A percentile compares a stretch with the other conserved stretches of the same genome.
Conservation (phyloP, 2,888 invertebrate species). For the Cyclophora albipunctata region DNA sequence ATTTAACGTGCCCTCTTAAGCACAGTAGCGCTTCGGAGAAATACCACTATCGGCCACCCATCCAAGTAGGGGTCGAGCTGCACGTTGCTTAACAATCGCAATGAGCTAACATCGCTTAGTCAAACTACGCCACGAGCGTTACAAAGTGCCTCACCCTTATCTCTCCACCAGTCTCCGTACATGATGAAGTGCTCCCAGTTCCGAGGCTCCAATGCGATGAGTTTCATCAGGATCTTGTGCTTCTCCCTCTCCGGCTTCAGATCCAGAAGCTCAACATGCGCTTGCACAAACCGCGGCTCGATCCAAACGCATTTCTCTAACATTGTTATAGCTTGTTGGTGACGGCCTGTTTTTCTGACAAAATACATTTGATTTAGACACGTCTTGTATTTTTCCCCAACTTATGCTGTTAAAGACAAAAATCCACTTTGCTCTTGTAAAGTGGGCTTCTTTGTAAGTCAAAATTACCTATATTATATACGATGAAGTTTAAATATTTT, state of each 20-base stretch:
- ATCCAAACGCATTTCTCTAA: conserved; percentile 79
- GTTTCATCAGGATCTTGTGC: conserved; percentile 73
- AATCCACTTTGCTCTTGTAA: too few species aligned
- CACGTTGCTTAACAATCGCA: too few species aligned
- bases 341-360: conserved; percentile 78
- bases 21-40: too few species aligned
- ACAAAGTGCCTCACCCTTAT: conserved; percentile 68
- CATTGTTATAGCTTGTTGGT: conserved; percentile 78
- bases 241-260: conserved; percentile 75
- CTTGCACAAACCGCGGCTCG: conserved; percentile 81
- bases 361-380: background rate
- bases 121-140: too few species aligned
- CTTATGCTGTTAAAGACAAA: too few species aligned
- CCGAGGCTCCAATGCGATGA: conserved; percentile 78
- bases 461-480: too few species aligned
- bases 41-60: too few species aligned
- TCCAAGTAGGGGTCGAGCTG: too few species aligned
- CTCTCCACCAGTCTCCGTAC: conserved; percentile 82
- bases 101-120: too few species aligned
- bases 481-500: too few species aligned
- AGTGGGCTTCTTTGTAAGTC: too few species aligned
- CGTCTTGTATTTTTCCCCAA: background rate
- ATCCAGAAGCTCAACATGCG: conserved; percentile 79
- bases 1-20: too few species aligned
- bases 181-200: conserved; percentile 83